Conservation (phyloP, 37 sponge, comb jelly and placozoan species). For the Halichondria panicea region DNA sequence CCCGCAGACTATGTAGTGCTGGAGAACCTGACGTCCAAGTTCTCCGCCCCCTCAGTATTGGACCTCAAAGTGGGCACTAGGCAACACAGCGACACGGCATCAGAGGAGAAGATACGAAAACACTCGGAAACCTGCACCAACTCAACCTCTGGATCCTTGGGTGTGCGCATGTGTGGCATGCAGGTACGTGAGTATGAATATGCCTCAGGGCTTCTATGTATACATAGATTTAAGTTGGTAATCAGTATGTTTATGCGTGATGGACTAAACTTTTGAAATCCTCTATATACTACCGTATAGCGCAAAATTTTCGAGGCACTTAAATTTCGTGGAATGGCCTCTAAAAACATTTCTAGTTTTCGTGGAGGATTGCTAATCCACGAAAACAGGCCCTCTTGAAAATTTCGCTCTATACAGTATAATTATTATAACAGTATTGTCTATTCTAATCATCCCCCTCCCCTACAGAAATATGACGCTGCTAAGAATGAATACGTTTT, state of each 20-base stretch:
- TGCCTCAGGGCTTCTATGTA: slow-evolving; percentile 25
- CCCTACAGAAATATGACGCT: slow-evolving; percentile 62
- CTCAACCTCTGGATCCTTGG: slow-evolving; percentile 68
- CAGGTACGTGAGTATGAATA: slow-evolving; percentile 60
- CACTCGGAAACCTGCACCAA: slow-evolving; percentile 46
- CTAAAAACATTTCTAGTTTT: too few species aligned
- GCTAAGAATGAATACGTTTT: slow-evolving; percentile 33
- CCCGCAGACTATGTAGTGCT: slow-evolving; percentile 73
- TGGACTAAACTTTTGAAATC: background rate
- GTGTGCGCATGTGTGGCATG: slow-evolving; percentile 77
- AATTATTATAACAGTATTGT: too few species aligned
- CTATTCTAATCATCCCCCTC: too few species aligned
- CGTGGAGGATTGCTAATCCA: too few species aligned
- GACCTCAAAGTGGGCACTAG: slow-evolving; percentile 83
- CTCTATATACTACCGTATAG: too few species aligned
- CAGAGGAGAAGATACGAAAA: slow-evolving; percentile 39
- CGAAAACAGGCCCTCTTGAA: too few species aligned
- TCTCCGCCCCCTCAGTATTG: slow-evolving; percentile 53
- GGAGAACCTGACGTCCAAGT: slow-evolving; percentile 65
- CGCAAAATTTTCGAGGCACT: too few species aligned
- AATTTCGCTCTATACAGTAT: too few species aligned
- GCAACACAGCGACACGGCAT: slow-evolving; percentile 59
- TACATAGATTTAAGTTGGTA: slow-evolving; percentile 8
- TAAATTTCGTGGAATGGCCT: too few species aligned
- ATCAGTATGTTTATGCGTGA: slow-evolving; percentile 29